These are phyloP conservation scores for Tiliacea aurago DNA, from an alignment of 2,888 invertebrate species.

Conservation along the genomic window DNA sequence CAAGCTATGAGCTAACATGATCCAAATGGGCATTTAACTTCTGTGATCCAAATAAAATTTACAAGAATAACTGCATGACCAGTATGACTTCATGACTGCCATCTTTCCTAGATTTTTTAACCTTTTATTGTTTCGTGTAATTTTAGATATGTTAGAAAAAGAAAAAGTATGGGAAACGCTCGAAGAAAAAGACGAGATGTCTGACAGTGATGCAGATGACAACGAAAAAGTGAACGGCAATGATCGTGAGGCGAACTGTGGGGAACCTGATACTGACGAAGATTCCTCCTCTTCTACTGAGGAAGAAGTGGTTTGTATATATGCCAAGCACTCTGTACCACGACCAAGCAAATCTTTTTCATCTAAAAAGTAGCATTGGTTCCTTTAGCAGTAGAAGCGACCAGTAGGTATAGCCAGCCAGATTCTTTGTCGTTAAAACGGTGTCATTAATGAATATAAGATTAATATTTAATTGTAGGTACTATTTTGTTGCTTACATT, in stretches of 20 bases:
- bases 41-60: background rate
- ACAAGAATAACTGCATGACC: background rate
- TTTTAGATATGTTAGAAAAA: constrained; percentile 87
- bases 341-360: background rate
- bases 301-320: constrained; percentile 56
- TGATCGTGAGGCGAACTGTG: constrained; percentile 56
- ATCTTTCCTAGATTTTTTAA: constrained; percentile 2
- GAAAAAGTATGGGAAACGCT: constrained; percentile 91
- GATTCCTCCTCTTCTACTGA: constrained; percentile 52
- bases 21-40: background rate
- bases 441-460: background rate
- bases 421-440: background rate
- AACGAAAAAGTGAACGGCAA: constrained; percentile 60
- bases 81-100: background rate
- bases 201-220: constrained; percentile 75
- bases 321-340: too few relatives aligned
- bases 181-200: constrained; percentile 87
- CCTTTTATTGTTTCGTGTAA: background rate
- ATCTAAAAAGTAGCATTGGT: background rate
- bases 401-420: background rate
- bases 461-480: too few relatives aligned
- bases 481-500: too few relatives aligned
- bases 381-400: background rate
- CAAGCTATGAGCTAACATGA: background rate
- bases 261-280: constrained; percentile 44